Percentiles rank a stretch among this genome's conserved stretches.
Conservation (phyloP, 1,140 invertebrate genomes). For the Latrodectus geometricus region DNA sequence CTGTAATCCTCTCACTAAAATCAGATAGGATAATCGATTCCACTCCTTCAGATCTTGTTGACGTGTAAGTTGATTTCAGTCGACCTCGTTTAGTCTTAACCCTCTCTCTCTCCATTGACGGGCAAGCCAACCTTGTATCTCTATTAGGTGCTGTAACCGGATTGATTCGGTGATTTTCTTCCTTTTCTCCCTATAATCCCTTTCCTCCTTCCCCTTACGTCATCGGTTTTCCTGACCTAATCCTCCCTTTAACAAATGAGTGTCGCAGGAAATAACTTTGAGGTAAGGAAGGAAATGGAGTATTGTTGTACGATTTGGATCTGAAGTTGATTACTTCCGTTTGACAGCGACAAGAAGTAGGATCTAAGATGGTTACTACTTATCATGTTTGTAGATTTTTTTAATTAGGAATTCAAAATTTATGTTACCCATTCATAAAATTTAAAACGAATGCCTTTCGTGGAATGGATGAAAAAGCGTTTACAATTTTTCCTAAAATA, state of each 20-base stretch:
- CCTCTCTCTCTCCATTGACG: background rate
- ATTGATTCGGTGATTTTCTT: background rate
- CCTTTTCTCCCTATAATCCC: background rate
- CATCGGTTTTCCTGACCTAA: constrained; percentile 1
- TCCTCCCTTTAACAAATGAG: background rate
- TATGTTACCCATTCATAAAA: too few relatives aligned
- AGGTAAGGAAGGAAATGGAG: background rate
- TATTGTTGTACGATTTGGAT: background rate
- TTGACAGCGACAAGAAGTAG: background rate
- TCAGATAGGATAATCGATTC: background rate
- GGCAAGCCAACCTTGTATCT: background rate
- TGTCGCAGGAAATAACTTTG: background rate
- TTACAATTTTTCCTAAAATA: too few relatives aligned
- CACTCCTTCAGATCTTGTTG: background rate
- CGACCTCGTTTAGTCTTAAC: background rate
- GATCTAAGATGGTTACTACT: too few relatives aligned
- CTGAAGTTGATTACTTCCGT: background rate
- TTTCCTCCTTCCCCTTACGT: background rate
- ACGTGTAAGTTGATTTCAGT: background rate
- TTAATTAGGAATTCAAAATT: too few relatives aligned
- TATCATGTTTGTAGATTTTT: too few relatives aligned
- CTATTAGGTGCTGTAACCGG: background rate
- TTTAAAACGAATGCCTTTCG: too few relatives aligned
- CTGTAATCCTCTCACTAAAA: too few relatives aligned
- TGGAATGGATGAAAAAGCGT: too few relatives aligned